Percentiles rank a stretch among this genome's conserved stretches.
Evolutionary conservation across 2,113 vertebrate genomes (phyloP).

Genomic region (Bubo scandiacus): DNA sequence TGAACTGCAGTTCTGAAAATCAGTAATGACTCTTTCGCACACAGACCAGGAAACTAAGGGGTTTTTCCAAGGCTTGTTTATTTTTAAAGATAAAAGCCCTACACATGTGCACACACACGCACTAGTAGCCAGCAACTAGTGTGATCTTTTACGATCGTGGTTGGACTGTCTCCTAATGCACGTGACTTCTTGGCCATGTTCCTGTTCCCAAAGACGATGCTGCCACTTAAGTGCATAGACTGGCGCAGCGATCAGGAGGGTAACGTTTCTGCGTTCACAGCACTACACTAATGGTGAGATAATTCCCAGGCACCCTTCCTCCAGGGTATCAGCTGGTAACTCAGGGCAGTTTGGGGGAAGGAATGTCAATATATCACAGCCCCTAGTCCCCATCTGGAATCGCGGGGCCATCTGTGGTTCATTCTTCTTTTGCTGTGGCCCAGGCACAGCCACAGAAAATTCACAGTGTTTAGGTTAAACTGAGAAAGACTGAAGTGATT

Average conservation of each 20-base stretch:
- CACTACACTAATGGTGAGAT: neutral
- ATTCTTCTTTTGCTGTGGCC: neutral
- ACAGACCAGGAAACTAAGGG: neutral
- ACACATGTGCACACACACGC: neutral
- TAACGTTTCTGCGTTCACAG: neutral
- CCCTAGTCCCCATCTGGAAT: neutral
- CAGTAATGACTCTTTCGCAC: neutral
- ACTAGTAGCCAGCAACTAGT: neutral
- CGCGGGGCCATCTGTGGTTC: neutral
- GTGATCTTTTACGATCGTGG: neutral
- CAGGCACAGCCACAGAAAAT: neutral
- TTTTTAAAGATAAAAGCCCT: neutral
- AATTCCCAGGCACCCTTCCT: neutral
- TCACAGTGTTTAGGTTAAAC: neutral
- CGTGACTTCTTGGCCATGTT: neutral
- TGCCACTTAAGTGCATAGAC: neutral
- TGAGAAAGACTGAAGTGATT: neutral
- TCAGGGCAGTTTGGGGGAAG: neutral
- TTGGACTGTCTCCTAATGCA: neutral
- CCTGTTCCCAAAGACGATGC: neutral
- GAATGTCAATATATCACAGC: neutral
- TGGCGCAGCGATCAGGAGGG: neutral
- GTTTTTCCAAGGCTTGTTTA: neutral
- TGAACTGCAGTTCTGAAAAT: slow-evolving; percentile 22
- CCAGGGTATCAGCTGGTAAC: neutral